phyloP scores from a whole-genome alignment of 1,140 invertebrate genomes.

The Ectropis grisescens region DNA sequence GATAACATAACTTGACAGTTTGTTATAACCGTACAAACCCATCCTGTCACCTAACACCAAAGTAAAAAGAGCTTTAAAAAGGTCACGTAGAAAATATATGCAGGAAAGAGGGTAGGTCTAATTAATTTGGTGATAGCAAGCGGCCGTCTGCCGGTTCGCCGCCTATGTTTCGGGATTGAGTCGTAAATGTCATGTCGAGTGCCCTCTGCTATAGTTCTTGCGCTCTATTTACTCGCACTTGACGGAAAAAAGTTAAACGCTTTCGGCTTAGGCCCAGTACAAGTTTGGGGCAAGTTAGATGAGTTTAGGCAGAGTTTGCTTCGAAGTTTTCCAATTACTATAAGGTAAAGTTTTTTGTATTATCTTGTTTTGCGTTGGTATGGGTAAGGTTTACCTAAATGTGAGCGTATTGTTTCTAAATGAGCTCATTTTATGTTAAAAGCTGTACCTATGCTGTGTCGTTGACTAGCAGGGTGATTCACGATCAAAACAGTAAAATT shows the following conservation, averaged over 20 bases:
- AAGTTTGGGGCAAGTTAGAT: conserved; percentile 36
- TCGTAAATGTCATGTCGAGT: conserved; percentile 61
- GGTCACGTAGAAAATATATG: conserved; percentile 5
- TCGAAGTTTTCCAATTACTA: conserved; percentile 33
- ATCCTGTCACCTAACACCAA: conserved; percentile 43
- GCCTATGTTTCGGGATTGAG: conserved; percentile 58
- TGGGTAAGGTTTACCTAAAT: no score
- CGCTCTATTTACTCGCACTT: conserved; percentile 48
- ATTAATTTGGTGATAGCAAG: conserved; percentile 40
- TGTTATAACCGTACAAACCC: conserved; percentile 42
- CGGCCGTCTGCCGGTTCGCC: conserved; percentile 33
- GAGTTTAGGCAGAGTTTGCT: conserved; percentile 25
- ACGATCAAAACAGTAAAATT: no score
- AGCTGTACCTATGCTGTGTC: no score
- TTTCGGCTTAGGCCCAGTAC: conserved; percentile 38
- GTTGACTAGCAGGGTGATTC: no score
- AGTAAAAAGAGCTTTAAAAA: conserved; percentile 19
- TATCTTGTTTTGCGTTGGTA: no score
- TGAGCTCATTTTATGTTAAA: no score
- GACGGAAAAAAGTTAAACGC: conserved; percentile 29
- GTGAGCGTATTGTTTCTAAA: no score
- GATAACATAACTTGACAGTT: conserved; percentile 48
- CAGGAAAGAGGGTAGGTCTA: conserved; percentile 23
- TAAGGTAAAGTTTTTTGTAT: no score
- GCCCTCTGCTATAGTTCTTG: conserved; percentile 42